Evolutionary conservation across 2,113 vertebrate species (phyloP).

Genomic region (Oncorhynchus nerka): DNA sequence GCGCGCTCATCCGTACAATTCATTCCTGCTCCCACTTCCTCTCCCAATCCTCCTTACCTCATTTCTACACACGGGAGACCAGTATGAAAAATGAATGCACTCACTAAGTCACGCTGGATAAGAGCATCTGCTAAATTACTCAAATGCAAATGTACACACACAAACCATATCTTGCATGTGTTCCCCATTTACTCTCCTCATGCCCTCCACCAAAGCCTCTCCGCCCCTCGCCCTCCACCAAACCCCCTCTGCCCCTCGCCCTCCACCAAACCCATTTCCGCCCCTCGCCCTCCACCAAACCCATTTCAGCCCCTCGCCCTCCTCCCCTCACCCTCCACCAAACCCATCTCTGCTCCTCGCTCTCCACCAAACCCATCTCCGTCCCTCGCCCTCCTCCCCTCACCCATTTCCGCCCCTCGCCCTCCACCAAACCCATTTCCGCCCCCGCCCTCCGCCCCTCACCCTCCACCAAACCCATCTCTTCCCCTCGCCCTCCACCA

Average conservation of each 20-base stretch:
- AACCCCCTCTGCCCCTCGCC: not conserved
- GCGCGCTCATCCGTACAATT: not conserved
- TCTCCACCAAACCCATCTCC: not conserved
- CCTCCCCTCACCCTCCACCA: not conserved
- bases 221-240: not conserved
- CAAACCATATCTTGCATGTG: not conserved
- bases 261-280: too few species aligned
- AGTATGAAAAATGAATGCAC: too few species aligned
- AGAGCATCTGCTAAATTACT: too few species aligned
- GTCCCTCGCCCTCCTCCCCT: not conserved
- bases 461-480: too few species aligned
- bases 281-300: not conserved
- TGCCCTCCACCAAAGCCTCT: too few species aligned
- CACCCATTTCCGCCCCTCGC: not conserved
- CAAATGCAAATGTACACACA: not conserved
- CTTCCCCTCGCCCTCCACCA: too few species aligned
- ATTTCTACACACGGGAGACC: not conserved
- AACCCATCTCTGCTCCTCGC: not conserved
- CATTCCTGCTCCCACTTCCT: not conserved
- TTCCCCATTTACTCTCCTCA: not conserved
- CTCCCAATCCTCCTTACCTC: too few species aligned
- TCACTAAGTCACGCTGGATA: too few species aligned
- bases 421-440: too few species aligned
- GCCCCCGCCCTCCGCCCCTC: too few species aligned
- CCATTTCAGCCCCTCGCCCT: not conserved